These are phyloP conservation scores for Festucalex cinctus DNA, from an alignment of 2,113 vertebrate species.

Conservation along the genomic window DNA sequence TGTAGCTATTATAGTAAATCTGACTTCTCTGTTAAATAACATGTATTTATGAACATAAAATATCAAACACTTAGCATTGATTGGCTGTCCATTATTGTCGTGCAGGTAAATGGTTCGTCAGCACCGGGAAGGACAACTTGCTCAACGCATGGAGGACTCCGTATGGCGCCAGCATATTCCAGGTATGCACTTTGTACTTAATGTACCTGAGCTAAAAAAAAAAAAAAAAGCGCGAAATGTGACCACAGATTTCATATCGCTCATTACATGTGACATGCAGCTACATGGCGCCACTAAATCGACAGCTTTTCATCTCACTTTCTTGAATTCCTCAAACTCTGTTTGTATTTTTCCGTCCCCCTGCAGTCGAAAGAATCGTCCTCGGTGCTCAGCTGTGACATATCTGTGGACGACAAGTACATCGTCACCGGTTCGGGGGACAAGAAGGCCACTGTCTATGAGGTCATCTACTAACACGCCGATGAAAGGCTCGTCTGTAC, in stretches of 20 bases:
- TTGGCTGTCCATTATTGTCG: conserved; percentile 1
- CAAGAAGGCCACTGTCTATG: conserved; percentile 97
- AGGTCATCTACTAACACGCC: conserved; percentile 87
- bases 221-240: neutral
- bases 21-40: neutral
- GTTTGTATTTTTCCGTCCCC: rapidly evolving
- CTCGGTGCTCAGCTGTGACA: conserved; percentile 94
- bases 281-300: neutral
- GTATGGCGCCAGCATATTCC: conserved; percentile 97
- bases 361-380: conserved; percentile 94
- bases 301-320: neutral
- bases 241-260: neutral
- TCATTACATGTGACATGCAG: neutral
- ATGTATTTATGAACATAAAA: neutral
- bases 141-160: conserved; percentile 96
- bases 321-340: neutral
- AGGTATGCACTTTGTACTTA: conserved; percentile 68
- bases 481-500: neutral
- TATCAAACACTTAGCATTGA: neutral
- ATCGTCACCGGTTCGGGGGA: conserved; percentile 96
- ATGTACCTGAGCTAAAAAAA: neutral
- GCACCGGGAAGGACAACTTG: conserved; percentile 95
- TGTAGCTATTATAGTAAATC: neutral
- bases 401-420: conserved; percentile 95
- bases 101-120: conserved; percentile 97